These are phyloP conservation scores for Latrodectus elegans DNA, from an alignment of 2,888 invertebrate genomes.

Conservation along the genomic window DNA sequence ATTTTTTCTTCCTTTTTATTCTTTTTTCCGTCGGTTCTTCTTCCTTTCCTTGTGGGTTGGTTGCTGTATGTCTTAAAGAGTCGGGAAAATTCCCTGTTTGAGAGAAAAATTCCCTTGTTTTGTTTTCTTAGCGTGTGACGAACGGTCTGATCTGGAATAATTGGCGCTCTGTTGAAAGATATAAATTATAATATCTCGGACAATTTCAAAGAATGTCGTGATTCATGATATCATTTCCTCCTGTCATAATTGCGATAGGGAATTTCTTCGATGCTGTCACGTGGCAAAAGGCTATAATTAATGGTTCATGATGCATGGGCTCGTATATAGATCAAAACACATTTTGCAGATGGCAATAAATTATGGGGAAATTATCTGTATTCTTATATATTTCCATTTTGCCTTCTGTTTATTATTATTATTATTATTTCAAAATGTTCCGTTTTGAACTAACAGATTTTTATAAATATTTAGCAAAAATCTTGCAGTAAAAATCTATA, in stretches of 20 bases:
- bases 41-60: conserved; percentile 4
- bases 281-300: not conserved
- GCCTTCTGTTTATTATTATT: no score
- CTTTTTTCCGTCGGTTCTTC: conserved; percentile 6
- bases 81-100: conserved; percentile 7
- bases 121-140: conserved; percentile 14
- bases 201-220: not conserved
- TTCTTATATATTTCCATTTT: no score
- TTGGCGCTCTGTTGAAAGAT: conserved; percentile 17
- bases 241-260: not conserved
- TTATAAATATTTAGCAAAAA: no score
- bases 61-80: conserved; percentile 20
- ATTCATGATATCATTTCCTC: conserved; percentile 5
- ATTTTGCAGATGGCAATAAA: no score
- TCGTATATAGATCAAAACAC: no score
- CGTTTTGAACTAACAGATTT: no score
- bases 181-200: conserved; percentile 5
- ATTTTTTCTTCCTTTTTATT: conserved; percentile 14
- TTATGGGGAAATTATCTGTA: no score
- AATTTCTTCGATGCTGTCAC: not conserved
- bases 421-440: no score
- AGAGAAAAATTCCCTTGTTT: conserved; percentile 27
- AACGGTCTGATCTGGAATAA: conserved; percentile 16
- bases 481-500: no score
- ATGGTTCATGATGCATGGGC: no score